Evolutionary conservation across 2,113 vertebrate genomes (phyloP), one percentile per base, ranked within the genome.

Genomic region (Podarcis cretensis): DNA sequence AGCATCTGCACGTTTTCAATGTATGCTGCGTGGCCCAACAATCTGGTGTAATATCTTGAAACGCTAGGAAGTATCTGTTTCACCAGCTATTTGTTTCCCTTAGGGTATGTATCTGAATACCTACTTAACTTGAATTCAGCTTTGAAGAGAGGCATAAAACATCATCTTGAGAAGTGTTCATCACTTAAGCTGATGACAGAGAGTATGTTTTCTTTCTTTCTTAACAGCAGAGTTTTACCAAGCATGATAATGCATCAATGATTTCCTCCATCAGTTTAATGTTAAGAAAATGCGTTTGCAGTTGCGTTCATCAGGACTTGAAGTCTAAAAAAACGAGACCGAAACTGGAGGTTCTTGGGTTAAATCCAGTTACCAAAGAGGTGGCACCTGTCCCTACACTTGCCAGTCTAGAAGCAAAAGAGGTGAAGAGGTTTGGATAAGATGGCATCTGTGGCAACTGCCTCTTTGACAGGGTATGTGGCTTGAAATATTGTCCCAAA

Each of bases 31-130:
- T 90, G 94, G 95, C 96, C 94, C 97, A 87, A 93, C 96, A 97
- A 96, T 97, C 96, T 97, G 96, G 92, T 93, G 87, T 96, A 93
- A 90, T 93, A 85, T 88, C 93, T 97, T 96, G 96, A 95, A 18
- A 16, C 32, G 18, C 94, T 96, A 92, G 93, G 93, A 96, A 95
- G 94, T 96, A 94, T 75, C 40, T 14, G 95, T 96, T 96, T 96
- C 95, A 94, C 95, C 95, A 96, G 94, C 94, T 94, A 92, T 91
- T 93, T 95, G 91, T 95, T 91, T 96, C 90, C 96, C 91, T 92
- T 92, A 95, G 90, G 84, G 89, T 92, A 93, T 93, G 78, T 94
- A 95, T 93, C 94, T 96, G 94, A 97, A 95, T 95, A 89, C 92
- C 92, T 95, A 96, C 94, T 94, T 94, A 95, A 94, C 93, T 92